Conservation (phyloP, 2,113 vertebrate genomes). For the Tricholaema leucomelas region DNA sequence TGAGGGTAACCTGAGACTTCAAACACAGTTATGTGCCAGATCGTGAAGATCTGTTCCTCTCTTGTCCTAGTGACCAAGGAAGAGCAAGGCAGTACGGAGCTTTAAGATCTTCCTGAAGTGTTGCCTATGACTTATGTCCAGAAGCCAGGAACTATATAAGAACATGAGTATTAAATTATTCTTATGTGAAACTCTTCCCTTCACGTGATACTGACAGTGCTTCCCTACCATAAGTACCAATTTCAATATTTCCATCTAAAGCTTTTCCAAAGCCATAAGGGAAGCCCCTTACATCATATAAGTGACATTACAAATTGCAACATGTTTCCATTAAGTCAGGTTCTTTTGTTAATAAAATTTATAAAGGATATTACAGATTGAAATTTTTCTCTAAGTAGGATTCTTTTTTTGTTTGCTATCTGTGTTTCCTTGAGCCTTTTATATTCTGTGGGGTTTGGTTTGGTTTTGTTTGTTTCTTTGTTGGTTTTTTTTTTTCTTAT, state of each 20-base stretch:
- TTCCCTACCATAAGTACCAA: background rate
- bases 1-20: background rate
- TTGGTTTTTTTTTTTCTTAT: background rate
- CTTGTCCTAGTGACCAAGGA: background rate
- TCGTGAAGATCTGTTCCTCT: background rate
- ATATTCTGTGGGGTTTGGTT: background rate
- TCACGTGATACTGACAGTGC: background rate
- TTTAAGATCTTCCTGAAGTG: background rate
- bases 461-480: background rate
- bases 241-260: background rate
- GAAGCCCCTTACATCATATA: background rate
- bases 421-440: background rate
- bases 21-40: background rate
- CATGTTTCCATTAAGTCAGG: background rate
- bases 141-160: background rate
- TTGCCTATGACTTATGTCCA: background rate
- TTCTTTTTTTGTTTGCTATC: background rate
- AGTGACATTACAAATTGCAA: background rate
- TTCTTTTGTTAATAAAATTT: background rate
- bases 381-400: background rate
- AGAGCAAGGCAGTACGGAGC: background rate
- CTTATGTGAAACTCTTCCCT: background rate
- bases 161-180: background rate
- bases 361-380: background rate
- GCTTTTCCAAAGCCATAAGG: background rate